Conservation (phyloP, 1,140 invertebrate species). For the Bombus huntii region DNA sequence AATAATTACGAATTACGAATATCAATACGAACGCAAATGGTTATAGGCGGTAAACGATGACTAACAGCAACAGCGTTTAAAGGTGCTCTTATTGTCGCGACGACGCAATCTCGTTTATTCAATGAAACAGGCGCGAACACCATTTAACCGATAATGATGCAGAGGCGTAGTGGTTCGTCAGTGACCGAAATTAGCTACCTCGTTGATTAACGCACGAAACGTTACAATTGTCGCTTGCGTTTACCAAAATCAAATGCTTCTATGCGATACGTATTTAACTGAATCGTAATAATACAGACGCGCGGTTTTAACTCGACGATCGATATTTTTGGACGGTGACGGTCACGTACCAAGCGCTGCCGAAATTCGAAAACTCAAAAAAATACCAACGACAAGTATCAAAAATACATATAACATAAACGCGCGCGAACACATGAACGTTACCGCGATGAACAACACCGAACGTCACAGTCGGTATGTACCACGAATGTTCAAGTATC, state of each 20-base stretch:
- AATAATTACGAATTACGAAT: background rate
- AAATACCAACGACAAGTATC: background rate
- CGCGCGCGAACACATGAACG: background rate
- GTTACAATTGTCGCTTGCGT: background rate
- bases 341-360: background rate
- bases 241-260: background rate
- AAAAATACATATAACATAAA: background rate
- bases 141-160: background rate
- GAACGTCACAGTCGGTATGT: background rate
- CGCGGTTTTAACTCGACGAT: conserved; percentile 11
- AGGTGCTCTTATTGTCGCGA: background rate
- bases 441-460: background rate
- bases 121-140: background rate
- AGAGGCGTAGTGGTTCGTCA: background rate
- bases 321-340: conserved; percentile 38
- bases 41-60: background rate
- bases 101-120: conserved; percentile 12
- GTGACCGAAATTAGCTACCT: background rate
- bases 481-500: background rate
- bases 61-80: background rate
- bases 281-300: background rate
- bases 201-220: no score
- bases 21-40: background rate
- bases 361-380: background rate
- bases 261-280: no score